phyloP scores from a whole-genome alignment of 2,888 invertebrate genomes.

The Smittia aterrima region DNA sequence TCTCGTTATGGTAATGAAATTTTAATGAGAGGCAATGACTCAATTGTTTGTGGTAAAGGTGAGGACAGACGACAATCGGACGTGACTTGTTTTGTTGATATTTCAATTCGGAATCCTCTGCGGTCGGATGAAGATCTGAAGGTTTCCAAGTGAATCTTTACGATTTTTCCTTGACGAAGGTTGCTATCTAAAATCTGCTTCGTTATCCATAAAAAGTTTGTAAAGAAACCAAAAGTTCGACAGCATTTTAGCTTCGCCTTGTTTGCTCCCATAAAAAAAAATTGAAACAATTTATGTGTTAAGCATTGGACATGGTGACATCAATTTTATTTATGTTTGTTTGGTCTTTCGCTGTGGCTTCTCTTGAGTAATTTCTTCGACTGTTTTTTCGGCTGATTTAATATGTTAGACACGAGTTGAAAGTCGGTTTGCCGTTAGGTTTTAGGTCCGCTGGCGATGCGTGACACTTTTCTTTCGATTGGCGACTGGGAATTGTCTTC shows the following conservation, averaged over 20 bases:
- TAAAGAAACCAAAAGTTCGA: too few relatives aligned
- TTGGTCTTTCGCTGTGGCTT: not conserved
- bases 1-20: constrained; percentile 6
- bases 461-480: not conserved
- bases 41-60: constrained; percentile 10
- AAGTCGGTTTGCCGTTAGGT: constrained; percentile 3
- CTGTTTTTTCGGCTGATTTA: constrained; percentile 7
- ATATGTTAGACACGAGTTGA: constrained; percentile 20
- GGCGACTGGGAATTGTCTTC: not conserved
- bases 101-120: not conserved
- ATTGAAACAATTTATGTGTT: not conserved
- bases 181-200: too few relatives aligned
- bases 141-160: not conserved
- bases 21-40: not conserved
- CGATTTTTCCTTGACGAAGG: not conserved
- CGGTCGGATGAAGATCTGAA: not conserved
- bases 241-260: not conserved
- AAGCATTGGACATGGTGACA: constrained; percentile 1
- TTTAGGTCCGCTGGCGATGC: constrained; percentile 2
- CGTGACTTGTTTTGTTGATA: not conserved
- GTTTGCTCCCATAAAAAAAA: not conserved
- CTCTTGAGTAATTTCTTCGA: constrained; percentile 11
- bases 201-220: too few relatives aligned
- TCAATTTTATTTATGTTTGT: constrained; percentile 16
- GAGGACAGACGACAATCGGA: constrained; percentile 24